A percentile compares a stretch with the other conserved stretches of the same genome.
Conservation (phyloP, 2,888 invertebrate species). For the Unio pictorum region DNA sequence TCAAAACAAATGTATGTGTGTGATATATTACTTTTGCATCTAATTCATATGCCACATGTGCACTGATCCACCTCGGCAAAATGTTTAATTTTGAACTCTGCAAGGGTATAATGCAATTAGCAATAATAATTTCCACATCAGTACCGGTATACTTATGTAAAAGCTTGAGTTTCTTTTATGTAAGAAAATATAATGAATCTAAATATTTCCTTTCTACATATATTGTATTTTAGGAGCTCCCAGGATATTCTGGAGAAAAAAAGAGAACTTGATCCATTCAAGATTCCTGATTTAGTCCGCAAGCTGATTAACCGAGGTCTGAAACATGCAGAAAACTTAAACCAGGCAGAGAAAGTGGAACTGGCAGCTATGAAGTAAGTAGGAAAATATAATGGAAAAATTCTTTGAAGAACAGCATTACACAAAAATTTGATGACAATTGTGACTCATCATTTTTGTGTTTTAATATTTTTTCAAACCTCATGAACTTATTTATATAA, state of each 20-base stretch:
- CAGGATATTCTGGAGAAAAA: conserved; percentile 40
- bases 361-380: conserved; percentile 37
- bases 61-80: too few species aligned
- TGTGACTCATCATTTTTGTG: too few species aligned
- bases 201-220: neutral
- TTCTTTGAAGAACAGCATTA: neutral
- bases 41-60: too few species aligned
- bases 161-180: neutral
- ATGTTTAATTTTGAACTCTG: too few species aligned
- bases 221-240: conserved; percentile 19
- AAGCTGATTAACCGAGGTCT: conserved; percentile 49
- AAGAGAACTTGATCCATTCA: conserved; percentile 28
- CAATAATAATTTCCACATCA: too few species aligned
- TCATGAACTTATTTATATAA: neutral
- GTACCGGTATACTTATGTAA: too few species aligned
- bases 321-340: conserved; percentile 20
- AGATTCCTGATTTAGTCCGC: conserved; percentile 35
- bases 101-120: too few species aligned
- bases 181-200: neutral
- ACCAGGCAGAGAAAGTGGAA: conserved; percentile 33
- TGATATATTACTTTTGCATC: too few species aligned
- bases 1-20: too few species aligned
- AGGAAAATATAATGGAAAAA: neutral
- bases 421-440: neutral
- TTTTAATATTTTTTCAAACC: too few species aligned